Evolutionary conservation across 2,113 vertebrate species (phyloP).

Genomic region (Chroicocephalus ridibundus): DNA sequence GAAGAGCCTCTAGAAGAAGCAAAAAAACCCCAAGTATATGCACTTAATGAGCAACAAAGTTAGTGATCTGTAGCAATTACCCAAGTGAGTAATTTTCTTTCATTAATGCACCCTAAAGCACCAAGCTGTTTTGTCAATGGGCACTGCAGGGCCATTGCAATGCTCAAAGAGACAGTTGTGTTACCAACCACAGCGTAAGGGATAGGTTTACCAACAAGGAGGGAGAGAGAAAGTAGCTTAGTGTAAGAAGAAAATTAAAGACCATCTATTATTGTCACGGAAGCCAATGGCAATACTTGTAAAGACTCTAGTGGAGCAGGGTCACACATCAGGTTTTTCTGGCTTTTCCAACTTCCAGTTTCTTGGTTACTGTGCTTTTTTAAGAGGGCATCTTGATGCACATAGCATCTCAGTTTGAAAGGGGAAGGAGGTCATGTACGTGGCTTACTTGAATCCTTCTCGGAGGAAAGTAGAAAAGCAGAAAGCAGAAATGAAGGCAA

Average conservation of each 20-base stretch:
- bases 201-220: neutral
- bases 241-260: neutral
- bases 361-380: neutral
- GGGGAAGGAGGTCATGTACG: neutral
- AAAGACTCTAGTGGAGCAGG: neutral
- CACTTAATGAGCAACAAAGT: conserved; percentile 51
- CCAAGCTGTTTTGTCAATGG: conserved; percentile 53
- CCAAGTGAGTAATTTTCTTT: conserved; percentile 57
- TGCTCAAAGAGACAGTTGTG: neutral
- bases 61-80: conserved; percentile 57
- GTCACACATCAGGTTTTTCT: neutral
- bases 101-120: conserved; percentile 50
- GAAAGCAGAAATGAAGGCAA: neutral
- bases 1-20: neutral
- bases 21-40: neutral
- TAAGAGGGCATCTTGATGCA: neutral
- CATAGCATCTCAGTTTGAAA: neutral
- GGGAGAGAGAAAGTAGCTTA: neutral
- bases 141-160: neutral
- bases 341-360: neutral
- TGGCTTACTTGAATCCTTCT: neutral
- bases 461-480: neutral
- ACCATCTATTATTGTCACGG: neutral
- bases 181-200: neutral
- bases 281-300: neutral